These are phyloP conservation scores for Melanaphis sacchari DNA, from an alignment of 1,140 invertebrate species.

Conservation along the genomic window DNA sequence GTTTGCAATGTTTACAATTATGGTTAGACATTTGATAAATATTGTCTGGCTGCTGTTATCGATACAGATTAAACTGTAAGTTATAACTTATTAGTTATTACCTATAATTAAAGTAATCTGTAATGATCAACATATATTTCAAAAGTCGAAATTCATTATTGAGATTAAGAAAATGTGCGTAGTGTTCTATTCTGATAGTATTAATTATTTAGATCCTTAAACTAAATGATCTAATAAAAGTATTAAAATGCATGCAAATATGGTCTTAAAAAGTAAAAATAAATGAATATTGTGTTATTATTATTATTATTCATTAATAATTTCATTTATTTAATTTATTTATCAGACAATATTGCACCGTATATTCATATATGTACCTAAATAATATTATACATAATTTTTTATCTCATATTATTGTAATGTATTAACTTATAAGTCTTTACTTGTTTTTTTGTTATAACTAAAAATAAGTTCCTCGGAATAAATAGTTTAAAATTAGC, in stretches of 20 bases:
- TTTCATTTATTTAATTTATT: too few relatives aligned
- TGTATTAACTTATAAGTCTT: too few relatives aligned
- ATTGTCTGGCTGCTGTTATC: background rate
- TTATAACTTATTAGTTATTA: background rate
- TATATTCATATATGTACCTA: too few relatives aligned
- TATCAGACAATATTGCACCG: too few relatives aligned
- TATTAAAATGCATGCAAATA: background rate
- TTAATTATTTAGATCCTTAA: background rate
- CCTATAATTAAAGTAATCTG: background rate
- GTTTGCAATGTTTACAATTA: too few relatives aligned
- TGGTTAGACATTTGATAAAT: background rate
- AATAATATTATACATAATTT: too few relatives aligned
- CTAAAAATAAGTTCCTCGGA: too few relatives aligned
- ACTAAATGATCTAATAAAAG: background rate
- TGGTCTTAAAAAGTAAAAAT: background rate
- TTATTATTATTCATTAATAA: background rate
- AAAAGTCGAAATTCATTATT: background rate
- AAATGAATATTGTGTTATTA: background rate
- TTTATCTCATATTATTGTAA: too few relatives aligned
- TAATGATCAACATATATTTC: background rate
- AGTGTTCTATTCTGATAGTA: background rate
- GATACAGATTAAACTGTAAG: background rate
- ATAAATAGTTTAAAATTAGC: too few relatives aligned
- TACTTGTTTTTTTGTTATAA: too few relatives aligned
- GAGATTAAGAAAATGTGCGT: background rate